Conservation (phyloP, 2,888 invertebrate species). For the Hydrotaea diabolus region DNA sequence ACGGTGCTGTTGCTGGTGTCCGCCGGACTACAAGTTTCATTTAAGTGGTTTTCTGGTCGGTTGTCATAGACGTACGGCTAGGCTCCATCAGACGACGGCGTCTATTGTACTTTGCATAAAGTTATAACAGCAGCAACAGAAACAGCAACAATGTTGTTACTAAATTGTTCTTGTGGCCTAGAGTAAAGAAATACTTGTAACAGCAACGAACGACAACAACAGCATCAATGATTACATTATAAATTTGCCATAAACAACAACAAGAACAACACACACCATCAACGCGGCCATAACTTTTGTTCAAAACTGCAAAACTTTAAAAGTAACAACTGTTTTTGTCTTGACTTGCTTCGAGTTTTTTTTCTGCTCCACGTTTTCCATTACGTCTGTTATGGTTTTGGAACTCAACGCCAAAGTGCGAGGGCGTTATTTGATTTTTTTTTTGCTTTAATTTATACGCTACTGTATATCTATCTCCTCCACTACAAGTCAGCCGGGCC, state of each 20-base stretch:
- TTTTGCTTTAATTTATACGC: conserved; percentile 36
- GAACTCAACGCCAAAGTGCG: conserved; percentile 30
- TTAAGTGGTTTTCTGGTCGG: conserved; percentile 55
- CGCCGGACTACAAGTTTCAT: conserved; percentile 52
- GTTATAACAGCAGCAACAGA: conserved; percentile 40
- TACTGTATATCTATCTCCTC: background rate
- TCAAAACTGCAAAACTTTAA: background rate
- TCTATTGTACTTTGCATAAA: conserved; percentile 30
- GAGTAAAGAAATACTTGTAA: conserved; percentile 12
- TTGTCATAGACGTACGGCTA: conserved; percentile 9
- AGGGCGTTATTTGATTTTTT: conserved; percentile 48
- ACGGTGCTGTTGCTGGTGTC: background rate
- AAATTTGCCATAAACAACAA: conserved; percentile 44
- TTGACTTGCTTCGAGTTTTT: background rate
- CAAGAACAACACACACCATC: background rate
- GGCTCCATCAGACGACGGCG: background rate
- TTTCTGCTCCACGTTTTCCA: background rate
- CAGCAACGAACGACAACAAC: conserved; percentile 12
- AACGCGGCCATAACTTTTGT: background rate
- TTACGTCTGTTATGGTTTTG: conserved; percentile 10
- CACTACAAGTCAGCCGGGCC: too few species aligned
- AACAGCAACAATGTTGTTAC: conserved; percentile 34
- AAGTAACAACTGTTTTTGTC: conserved; percentile 27
- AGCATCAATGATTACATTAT: conserved; percentile 37
- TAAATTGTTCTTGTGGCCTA: conserved; percentile 25